A percentile compares a stretch with the other conserved stretches of the same genome.
These are phyloP conservation scores for Calycopis cecrops DNA, from an alignment of 1,140 invertebrate genomes.

Conservation along the genomic window DNA sequence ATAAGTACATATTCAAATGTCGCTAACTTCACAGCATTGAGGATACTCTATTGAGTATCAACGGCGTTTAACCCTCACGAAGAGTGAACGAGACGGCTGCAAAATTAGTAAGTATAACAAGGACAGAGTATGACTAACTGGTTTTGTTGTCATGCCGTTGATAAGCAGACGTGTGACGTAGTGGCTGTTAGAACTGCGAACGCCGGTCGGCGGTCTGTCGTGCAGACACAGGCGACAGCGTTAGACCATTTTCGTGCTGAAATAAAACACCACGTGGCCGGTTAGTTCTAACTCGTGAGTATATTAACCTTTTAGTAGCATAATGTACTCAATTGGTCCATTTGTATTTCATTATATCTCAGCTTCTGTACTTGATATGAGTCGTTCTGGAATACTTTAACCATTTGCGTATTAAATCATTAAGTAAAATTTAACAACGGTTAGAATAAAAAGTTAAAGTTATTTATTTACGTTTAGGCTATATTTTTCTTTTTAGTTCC, in stretches of 20 bases:
- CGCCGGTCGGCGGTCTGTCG: constrained; percentile 43
- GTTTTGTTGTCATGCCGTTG: constrained; percentile 35
- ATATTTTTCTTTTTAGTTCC: too few species aligned
- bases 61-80: neutral
- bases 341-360: neutral
- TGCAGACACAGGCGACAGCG: constrained; percentile 50
- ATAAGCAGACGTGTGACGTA: constrained; percentile 36
- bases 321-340: neutral
- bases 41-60: too few species aligned
- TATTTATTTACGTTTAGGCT: too few species aligned
- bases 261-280: constrained; percentile 53
- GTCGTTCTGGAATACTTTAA: too few species aligned
- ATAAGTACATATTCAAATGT: constrained; percentile 1
- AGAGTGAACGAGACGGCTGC: constrained; percentile 12
- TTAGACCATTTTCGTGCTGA: constrained; percentile 31
- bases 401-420: too few species aligned
- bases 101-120: neutral
- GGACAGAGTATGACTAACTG: constrained; percentile 28
- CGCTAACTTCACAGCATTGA: constrained; percentile 24
- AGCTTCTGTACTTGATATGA: neutral
- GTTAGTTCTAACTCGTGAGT: constrained; percentile 34
- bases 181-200: constrained; percentile 23
- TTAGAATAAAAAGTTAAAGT: too few species aligned
- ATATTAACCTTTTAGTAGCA: constrained; percentile 9
- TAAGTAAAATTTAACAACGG: too few species aligned